Conservation (phyloP, 2,797 vertebrate species). For the Craterocephalus amniculus region DNA sequence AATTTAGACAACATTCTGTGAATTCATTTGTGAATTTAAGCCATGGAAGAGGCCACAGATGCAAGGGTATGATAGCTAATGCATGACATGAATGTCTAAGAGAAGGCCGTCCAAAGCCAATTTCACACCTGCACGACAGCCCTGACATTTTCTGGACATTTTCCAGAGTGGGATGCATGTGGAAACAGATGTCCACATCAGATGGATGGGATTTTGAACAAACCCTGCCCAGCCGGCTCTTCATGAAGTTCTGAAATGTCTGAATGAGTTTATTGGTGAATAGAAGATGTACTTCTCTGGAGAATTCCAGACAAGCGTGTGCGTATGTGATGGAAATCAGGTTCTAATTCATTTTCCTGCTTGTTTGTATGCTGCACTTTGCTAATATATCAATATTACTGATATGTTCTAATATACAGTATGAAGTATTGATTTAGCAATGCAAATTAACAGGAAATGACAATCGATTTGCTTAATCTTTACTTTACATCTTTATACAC, state of each 20-base stretch:
- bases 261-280: neutral
- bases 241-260: neutral
- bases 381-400: neutral
- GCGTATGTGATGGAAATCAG: neutral
- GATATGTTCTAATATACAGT: neutral
- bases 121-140: constrained; percentile 19
- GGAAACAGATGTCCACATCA: constrained; percentile 3
- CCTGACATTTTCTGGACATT: constrained; percentile 7
- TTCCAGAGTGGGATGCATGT: neutral
- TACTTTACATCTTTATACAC: too few species aligned
- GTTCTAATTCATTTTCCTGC: neutral
- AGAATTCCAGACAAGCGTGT: neutral
- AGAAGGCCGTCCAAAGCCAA: constrained; percentile 8
- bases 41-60: neutral
- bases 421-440: neutral
- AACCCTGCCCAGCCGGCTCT: neutral
- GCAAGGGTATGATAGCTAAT: neutral
- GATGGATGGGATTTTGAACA: neutral
- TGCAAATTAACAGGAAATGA: neutral
- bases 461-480: neutral
- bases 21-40: constrained; percentile 14
- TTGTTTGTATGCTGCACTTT: too few species aligned
- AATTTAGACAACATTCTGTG: constrained; percentile 35
- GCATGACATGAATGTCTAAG: neutral
- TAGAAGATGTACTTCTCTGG: neutral